Percentiles rank a stretch among this genome's conserved stretches.
Evolutionary conservation across 2,888 invertebrate genomes (phyloP).

Genomic region (Dolichomitus sp.): DNA sequence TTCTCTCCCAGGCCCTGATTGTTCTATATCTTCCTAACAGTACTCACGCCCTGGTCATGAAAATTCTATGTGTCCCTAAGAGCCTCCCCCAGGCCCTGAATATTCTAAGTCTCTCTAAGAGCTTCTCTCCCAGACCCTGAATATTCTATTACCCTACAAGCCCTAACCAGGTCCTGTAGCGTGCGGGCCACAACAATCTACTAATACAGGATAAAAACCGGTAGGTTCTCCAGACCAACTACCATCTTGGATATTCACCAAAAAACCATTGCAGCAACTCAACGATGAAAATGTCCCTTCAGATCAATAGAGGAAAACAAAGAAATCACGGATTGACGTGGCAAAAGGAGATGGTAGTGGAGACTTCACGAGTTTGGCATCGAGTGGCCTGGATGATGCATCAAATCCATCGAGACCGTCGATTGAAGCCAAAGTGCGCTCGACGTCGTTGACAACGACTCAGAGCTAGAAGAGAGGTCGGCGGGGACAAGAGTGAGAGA

Average conservation of each 20-base stretch:
- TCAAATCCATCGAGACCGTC: conserved; percentile 24
- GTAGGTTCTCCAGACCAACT: background rate
- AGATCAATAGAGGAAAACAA: conserved; percentile 4
- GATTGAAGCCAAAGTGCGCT: conserved; percentile 38
- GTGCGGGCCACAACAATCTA: no score
- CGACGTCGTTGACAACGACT: conserved; percentile 62
- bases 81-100: no score
- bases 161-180: no score
- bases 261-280: background rate
- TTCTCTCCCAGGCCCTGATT: no score
- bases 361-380: conserved; percentile 44
- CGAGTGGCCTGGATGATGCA: conserved; percentile 13
- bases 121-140: no score
- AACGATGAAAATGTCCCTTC: conserved; percentile 1
- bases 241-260: background rate
- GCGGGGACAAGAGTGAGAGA: conserved; percentile 20
- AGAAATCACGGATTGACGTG: background rate
- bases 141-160: no score
- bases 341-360: background rate
- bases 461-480: conserved; percentile 38
- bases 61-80: no score
- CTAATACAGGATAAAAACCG: background rate
- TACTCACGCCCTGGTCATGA: no score
- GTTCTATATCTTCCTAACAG: no score
- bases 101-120: no score